Base-by-base conservation (phyloP, 2,797 vertebrate genomes). In the Leuciscus waleckii region DNA sequence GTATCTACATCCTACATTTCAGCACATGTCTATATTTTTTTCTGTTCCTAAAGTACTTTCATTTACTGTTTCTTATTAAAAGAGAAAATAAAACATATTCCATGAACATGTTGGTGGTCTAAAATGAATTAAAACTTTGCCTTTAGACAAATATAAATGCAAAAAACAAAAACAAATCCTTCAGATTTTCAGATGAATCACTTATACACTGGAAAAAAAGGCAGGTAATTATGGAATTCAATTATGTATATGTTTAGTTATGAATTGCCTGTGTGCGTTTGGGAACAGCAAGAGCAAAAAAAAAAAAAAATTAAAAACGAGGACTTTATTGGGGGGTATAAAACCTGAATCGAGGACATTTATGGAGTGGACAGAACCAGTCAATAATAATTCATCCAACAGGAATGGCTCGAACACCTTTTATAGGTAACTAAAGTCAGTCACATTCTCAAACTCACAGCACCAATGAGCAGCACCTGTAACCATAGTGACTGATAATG, bases 401-500 rank as follows among this genome's bases (percentile, higher is more conserved):
- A 43, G 49, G 10, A 67, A 46, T 19, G 3, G 41, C 41, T 46
- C 16, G 8, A 70, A 58, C 4, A 39, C 13, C 4, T 21, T 61
- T 19, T 76, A 49, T 17, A n/a, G 67, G 29, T 26, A 19, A 81
- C 35, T 43, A n/a, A 81, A 71, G 17, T 73, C 21, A 56, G 26
- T 41, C 5, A 1, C 6, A 17, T 1, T 61, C 37, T 71, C 37
- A 1, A 68, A 39, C 4, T 73, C 51, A 73, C 37, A 71, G 51
- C 49, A 70, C 23, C 32, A 35, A 41, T 81, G 35, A 71, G 67
- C 21, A 51, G 26, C 1, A 46, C 68, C 4, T 58, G 80, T 43
- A 58, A 56, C n/a, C 51, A 82, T 71, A 58, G 79, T 17, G 16
- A 82, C 68, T 32, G 51, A 46, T 73, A 32, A 61, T 7, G 17